Evolutionary conservation across 2,888 invertebrate genomes (phyloP), one percentile per base, ranked within the genome.

Genomic region (Scaeva pyrastri): DNA sequence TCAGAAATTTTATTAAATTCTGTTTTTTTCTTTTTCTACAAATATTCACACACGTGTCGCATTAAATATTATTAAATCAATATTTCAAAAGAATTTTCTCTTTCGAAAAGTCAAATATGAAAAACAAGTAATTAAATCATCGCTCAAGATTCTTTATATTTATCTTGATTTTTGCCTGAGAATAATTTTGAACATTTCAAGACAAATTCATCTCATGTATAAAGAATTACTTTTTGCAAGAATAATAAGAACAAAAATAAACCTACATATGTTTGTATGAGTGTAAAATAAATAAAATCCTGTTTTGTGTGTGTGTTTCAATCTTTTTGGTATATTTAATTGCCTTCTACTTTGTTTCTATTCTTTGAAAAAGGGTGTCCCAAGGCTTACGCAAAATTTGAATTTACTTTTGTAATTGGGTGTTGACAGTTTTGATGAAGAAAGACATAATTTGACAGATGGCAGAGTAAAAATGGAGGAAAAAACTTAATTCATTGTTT

Each of bases 51-150:
- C 52, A 26, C 23, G 8, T 26, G 8, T 4, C 2, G 2, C 1
- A 31, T 7, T 5, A 31, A 31, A 31, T 7, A 52, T 52, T 52
- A 23, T 14, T 23, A 8, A 14, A 52, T 23, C 14, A n/a, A 14
- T 7, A 52, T 14, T 52, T 50, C 7, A 2, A n/a, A n/a, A 52
- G 23, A 2, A 52, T 52, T 52, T 52, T 4, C 23, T 48, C 23
- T 2, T 12, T 58, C 19, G 3, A 1, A 58, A 58, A 58, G 36
- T 12, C 36, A 58, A 58, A 58, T 36, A 58, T 58, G 8, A 4
- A 39, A 36, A 58, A 36, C 19, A 4, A 58, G 36, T 76, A 82
- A 82, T 82, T 76, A 82, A 82, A 76, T 76, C 76, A 75, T 55
- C 39, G 12, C 70, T 70, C 55, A 58, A 58, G 62, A 71, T 50